Conservation (phyloP, 64 coral and sea anemone species). For the Actinia tenebrosa region DNA sequence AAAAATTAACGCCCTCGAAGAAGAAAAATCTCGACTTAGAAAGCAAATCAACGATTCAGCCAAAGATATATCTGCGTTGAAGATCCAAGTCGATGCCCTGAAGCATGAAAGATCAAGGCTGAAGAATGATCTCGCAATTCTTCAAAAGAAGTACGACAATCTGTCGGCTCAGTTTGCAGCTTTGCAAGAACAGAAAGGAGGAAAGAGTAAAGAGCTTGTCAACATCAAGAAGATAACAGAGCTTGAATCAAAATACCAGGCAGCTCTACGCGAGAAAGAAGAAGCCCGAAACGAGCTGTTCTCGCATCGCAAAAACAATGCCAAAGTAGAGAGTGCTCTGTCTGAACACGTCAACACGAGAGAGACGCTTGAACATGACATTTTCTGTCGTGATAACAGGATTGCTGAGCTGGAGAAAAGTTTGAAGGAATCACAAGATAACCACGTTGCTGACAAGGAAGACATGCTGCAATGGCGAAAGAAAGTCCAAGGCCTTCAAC, state of each 20-base stretch:
- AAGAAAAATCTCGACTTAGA: constrained; percentile 59
- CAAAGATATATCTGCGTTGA: constrained; percentile 50
- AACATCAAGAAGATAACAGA: constrained; percentile 72
- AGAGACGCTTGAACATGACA: constrained; percentile 64
- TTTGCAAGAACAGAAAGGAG: constrained; percentile 22
- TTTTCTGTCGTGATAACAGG: constrained; percentile 38
- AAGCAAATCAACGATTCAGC: constrained; percentile 45
- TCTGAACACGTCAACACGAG: constrained; percentile 63
- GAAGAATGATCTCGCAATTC: constrained; percentile 62
- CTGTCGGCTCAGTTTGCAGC: constrained; percentile 46
- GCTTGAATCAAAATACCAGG: constrained; percentile 65
- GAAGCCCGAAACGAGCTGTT: constrained; percentile 52
- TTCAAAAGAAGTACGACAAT: constrained; percentile 71
- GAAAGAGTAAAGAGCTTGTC: constrained; percentile 48
- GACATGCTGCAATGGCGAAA: constrained; percentile 74
- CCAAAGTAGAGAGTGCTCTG: constrained; percentile 57
- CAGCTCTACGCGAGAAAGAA: constrained; percentile 74
- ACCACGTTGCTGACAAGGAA: constrained; percentile 73
- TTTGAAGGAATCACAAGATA: constrained; percentile 54
- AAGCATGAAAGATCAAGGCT: constrained; percentile 63
- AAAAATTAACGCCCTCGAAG: constrained; percentile 56
- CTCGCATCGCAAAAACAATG: constrained; percentile 62
- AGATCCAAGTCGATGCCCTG: constrained; percentile 63
- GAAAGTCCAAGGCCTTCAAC: constrained; percentile 50
- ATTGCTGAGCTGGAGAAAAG: constrained; percentile 58